Evolutionary conservation across 2,888 invertebrate species (phyloP), one percentile per base, ranked within the genome.

Genomic region (Julus scanicus): DNA sequence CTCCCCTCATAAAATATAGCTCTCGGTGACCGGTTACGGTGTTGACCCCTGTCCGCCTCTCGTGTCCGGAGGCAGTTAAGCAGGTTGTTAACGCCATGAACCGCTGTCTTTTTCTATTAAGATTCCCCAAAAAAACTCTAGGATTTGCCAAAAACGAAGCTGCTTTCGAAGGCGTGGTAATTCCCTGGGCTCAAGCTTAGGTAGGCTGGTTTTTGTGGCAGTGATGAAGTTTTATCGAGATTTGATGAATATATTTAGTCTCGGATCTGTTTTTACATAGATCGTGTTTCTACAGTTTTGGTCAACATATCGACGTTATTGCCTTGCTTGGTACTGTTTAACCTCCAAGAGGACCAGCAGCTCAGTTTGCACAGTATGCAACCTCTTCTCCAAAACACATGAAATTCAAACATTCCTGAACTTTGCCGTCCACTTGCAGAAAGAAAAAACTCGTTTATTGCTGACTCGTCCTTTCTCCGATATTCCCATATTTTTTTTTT

Each of bases 11-110:
- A 44, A 44, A 53, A 63, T n/a, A 71, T 71, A n/a, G 29, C 71
- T 71, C 13, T 71, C 9, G 29, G 29, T 71, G 71, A 63, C 63
- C 20, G 63, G 63, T 29, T 71, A 71, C 63, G 71, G 71, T 71
- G 71, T 13, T 29, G 71, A 71, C 71, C 71, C 71, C 71, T 71
- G 71, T 71, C 29, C 71, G 29, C 71, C 71, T 71, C 29, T 71
- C n/a, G 29, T 11, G 11, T 11, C 20, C 20, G 63, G 63, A 5
- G 63, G 63, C 20, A 20, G 6, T 17, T 8, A 9, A 63, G 63
- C 63, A 17, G 63, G 63, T 63, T 63, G 63, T 63, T 6, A 63
- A 71, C 11, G 29, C 71, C n/a, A 17, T 15, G 17, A n/a, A n/a
- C 17, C 63, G 63, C 63, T n/a, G n/a, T 63, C 63, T 63, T 63